Conservation (phyloP, 2,888 invertebrate genomes). For the Xanthostigma xanthostigma region DNA sequence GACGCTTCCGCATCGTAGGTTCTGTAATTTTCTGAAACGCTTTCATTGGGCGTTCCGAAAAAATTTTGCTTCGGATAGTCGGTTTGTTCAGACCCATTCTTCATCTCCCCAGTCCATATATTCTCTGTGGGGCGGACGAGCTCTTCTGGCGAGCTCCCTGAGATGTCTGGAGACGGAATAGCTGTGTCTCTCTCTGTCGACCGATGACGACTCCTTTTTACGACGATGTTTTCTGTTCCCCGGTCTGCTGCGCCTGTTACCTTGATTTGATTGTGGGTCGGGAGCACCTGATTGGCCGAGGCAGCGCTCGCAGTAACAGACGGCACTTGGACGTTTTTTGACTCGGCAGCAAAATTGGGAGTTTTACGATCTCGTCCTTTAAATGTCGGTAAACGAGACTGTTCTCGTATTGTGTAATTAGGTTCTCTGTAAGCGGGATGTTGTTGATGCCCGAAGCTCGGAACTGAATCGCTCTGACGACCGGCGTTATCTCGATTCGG, state of each 20-base stretch:
- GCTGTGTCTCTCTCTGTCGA: constrained; percentile 11
- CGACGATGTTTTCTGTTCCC: constrained; percentile 14
- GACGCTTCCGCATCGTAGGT: no score
- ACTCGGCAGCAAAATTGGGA: constrained; percentile 11
- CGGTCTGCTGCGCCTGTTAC: constrained; percentile 25
- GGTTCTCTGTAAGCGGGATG: constrained; percentile 20
- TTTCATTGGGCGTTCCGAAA: no score
- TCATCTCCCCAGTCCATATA: constrained; percentile 24
- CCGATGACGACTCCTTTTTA: constrained; percentile 13
- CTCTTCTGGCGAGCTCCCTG: constrained; percentile 24
- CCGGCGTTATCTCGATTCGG: constrained; percentile 11
- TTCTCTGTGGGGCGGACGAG: constrained; percentile 25
- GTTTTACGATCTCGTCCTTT: background rate
- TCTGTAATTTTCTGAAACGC: no score
- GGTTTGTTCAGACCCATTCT: constrained; percentile 31
- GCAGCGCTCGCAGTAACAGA: constrained; percentile 42
- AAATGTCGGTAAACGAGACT: background rate
- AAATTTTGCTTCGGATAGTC: no score
- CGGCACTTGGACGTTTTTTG: constrained; percentile 68
- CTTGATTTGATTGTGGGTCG: constrained; percentile 21
- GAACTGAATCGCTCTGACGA: constrained; percentile 15
- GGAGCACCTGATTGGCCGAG: constrained; percentile 25
- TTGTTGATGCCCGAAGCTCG: background rate
- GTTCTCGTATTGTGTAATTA: constrained; percentile 23
- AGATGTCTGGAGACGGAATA: constrained; percentile 10